Percentiles rank a stretch among this genome's conserved stretches.
Conservation (phyloP, 2,113 vertebrate species). For the Oryzias javanicus region DNA sequence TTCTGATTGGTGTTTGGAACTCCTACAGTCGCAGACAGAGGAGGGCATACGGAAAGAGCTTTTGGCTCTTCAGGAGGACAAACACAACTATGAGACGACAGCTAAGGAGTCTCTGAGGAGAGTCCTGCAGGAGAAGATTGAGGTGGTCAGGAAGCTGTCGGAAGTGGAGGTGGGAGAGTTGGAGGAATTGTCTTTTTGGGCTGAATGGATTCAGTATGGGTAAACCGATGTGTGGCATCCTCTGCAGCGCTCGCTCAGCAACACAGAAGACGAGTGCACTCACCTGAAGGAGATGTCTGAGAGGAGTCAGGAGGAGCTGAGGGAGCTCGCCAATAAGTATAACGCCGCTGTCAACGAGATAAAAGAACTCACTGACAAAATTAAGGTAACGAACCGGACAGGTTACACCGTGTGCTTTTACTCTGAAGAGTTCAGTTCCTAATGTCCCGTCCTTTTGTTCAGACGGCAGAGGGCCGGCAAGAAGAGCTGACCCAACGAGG, state of each 20-base stretch:
- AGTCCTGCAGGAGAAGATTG: slow-evolving; percentile 99
- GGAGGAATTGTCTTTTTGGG: background rate
- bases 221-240: background rate
- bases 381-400: slow-evolving; percentile 80
- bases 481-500: slow-evolving; percentile 95
- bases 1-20: background rate
- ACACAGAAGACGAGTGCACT: slow-evolving; percentile 98
- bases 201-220: background rate
- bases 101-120: slow-evolving; percentile 98
- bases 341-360: slow-evolving; percentile 97
- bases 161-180: slow-evolving; percentile 90
- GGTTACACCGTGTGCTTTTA: background rate
- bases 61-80: slow-evolving; percentile 94
- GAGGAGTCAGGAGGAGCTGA: slow-evolving; percentile 91
- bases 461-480: slow-evolving; percentile 90
- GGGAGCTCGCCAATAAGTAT: slow-evolving; percentile 96
- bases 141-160: slow-evolving; percentile 96
- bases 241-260: slow-evolving; percentile 89
- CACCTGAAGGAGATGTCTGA: slow-evolving; percentile 99
- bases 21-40: slow-evolving; percentile 90
- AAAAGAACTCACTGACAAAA: slow-evolving; percentile 95
- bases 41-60: slow-evolving; percentile 95
- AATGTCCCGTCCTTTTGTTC: slow-evolving; percentile 7
- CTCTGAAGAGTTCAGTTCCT: background rate
- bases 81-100: slow-evolving; percentile 98